phyloP scores from a whole-genome alignment of 2,797 vertebrate species.

The Cygnus olor region DNA sequence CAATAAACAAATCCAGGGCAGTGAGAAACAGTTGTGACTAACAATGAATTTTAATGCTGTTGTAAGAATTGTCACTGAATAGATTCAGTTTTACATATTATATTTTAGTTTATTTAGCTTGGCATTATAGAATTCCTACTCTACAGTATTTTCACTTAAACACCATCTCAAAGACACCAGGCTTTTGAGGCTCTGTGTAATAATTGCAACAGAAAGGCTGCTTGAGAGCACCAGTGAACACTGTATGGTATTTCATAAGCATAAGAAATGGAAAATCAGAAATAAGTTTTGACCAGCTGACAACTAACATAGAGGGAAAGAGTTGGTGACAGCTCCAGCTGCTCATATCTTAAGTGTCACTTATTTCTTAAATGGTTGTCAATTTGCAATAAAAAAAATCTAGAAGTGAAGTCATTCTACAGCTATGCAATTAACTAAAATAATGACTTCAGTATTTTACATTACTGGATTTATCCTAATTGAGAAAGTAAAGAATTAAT shows the following conservation, averaged over 20 bases:
- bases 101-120: not conserved
- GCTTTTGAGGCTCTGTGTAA: not conserved
- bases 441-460: not conserved
- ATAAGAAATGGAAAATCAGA: not conserved
- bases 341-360: not conserved
- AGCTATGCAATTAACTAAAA: not conserved
- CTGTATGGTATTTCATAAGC: not conserved
- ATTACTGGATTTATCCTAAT: not conserved
- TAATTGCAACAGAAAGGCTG: not conserved
- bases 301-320: not conserved
- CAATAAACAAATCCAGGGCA: not conserved
- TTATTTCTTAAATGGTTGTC: not conserved
- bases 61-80: not conserved
- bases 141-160: not conserved
- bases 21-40: not conserved
- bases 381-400: not conserved
- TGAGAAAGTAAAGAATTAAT: constrained; percentile 10
- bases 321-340: not conserved
- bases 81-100: not conserved
- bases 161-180: not conserved
- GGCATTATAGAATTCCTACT: not conserved
- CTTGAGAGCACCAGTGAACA: not conserved
- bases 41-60: not conserved
- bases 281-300: not conserved
- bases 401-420: not conserved